Evolutionary conservation across 1,140 invertebrate genomes (phyloP).

Genomic region (Papilio dardanus): DNA sequence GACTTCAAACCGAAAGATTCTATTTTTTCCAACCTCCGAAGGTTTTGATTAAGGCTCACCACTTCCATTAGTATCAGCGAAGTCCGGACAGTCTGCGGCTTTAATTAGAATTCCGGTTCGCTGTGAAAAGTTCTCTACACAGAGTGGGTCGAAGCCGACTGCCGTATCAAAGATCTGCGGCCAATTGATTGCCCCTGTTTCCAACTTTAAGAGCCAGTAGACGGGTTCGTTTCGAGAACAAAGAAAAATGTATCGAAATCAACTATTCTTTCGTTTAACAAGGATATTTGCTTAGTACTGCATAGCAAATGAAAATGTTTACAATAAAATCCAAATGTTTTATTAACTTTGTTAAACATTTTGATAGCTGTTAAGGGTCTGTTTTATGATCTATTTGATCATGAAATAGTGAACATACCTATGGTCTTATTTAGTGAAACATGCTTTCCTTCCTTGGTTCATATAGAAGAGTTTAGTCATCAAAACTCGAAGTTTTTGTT

Average conservation of each 20-base stretch:
- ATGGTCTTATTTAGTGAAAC: too few species aligned
- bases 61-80: slow-evolving; percentile 34
- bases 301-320: too few species aligned
- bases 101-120: slow-evolving; percentile 49
- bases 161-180: slow-evolving; percentile 23
- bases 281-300: neutral
- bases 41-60: slow-evolving; percentile 27
- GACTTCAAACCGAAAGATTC: neutral
- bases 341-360: neutral
- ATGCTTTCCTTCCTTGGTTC: too few species aligned
- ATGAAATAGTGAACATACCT: too few species aligned
- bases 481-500: too few species aligned
- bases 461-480: too few species aligned
- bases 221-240: neutral
- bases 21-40: neutral
- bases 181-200: slow-evolving; percentile 44
- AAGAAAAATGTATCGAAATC: slow-evolving; percentile 21
- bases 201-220: slow-evolving; percentile 28
- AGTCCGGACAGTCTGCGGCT: slow-evolving; percentile 35
- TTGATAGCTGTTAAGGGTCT: neutral
- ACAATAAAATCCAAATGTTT: too few species aligned
- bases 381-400: too few species aligned
- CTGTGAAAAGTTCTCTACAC: slow-evolving; percentile 41
- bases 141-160: neutral
- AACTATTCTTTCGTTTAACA: neutral